Conservation (phyloP, 2,888 invertebrate genomes). For the Plagodis dolabraria region DNA sequence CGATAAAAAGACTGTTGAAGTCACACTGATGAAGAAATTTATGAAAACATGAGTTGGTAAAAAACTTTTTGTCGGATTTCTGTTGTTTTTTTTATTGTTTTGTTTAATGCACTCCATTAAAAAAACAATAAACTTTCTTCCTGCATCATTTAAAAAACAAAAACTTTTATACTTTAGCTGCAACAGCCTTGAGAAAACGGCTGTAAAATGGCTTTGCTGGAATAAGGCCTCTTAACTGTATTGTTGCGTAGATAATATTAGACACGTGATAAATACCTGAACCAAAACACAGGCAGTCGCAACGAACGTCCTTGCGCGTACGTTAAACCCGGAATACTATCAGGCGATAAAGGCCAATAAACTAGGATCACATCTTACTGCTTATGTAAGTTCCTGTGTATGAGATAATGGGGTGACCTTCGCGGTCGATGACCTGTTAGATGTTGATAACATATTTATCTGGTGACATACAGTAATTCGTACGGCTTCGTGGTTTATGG, state of each 20-base stretch:
- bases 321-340: constrained; percentile 76
- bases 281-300: constrained; percentile 43
- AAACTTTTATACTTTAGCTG: no score
- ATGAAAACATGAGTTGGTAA: no score
- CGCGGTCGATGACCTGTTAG: constrained; percentile 60
- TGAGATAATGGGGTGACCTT: constrained; percentile 62
- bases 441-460: constrained; percentile 36
- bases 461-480: background rate
- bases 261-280: constrained; percentile 51
- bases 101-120: no score
- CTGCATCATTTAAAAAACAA: no score
- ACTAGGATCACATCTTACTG: constrained; percentile 63
- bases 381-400: constrained; percentile 67
- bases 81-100: no score
- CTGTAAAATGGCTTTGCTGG: no score
- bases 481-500: background rate
- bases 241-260: constrained; percentile 34
- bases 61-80: no score
- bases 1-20: no score
- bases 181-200: no score
- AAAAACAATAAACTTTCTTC: no score
- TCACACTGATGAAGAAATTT: no score
- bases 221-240: no score
- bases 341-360: constrained; percentile 59
- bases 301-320: constrained; percentile 74